phyloP scores from a whole-genome alignment of 2,888 invertebrate genomes.

The Megaustenia siamemsis region DNA sequence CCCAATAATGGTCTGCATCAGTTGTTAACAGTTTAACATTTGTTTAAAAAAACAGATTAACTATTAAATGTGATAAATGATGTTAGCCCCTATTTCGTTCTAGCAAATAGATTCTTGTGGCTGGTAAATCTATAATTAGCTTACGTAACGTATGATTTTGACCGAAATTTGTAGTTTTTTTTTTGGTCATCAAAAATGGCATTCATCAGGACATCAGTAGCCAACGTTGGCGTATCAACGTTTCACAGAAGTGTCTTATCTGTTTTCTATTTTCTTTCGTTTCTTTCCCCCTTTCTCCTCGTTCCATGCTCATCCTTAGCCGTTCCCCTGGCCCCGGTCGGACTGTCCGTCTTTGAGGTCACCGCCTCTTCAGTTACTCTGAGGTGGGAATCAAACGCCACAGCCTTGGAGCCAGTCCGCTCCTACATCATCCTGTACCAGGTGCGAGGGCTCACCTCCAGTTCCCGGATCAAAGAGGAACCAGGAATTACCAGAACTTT shows the following conservation, averaged over 20 bases:
- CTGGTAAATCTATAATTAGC: background rate
- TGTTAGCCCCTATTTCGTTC: background rate
- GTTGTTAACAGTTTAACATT: background rate
- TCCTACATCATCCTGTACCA: slow-evolving; percentile 98
- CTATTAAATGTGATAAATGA: background rate
- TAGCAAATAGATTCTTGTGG: background rate
- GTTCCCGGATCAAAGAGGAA: slow-evolving; percentile 86
- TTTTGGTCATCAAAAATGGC: background rate
- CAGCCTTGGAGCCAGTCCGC: slow-evolving; percentile 86
- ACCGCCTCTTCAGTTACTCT: slow-evolving; percentile 95
- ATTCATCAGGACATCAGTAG: background rate
- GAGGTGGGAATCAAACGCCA: slow-evolving; percentile 85
- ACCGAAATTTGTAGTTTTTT: background rate
- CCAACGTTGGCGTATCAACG: background rate
- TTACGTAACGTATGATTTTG: background rate
- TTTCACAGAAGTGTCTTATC: background rate
- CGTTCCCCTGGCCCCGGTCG: slow-evolving; percentile 92
- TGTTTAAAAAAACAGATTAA: background rate
- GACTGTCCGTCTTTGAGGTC: slow-evolving; percentile 94
- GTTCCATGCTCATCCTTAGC: slow-evolving; percentile 83
- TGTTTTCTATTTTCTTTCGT: slow-evolving; percentile 18
- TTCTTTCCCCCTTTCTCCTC: slow-evolving; percentile 54
- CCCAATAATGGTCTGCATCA: background rate
- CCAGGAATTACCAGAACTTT: slow-evolving; percentile 92
- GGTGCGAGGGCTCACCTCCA: slow-evolving; percentile 81